Evolutionary conservation across 2,797 vertebrate species (phyloP), one percentile per base, ranked within the genome.

Genomic region (Sternarchorhynchus goeldii): DNA sequence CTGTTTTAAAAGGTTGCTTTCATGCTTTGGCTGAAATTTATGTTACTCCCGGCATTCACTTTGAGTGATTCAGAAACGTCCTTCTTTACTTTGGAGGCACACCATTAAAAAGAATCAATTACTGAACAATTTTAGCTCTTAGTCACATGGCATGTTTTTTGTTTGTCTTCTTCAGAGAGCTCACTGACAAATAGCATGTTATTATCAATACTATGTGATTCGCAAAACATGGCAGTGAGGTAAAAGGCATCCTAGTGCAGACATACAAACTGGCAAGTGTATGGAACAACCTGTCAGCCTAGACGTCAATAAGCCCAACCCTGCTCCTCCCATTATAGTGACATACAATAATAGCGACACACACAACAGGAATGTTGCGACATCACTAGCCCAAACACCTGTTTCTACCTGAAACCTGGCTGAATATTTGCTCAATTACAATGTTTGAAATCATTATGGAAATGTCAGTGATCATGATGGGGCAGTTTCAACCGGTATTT

Each of bases 181-280:
- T 68, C 34, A 69, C 55, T 81, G 81, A 80, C 82, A 83, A 69
- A 73, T 78, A 80, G 59, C 53, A 73, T 77, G 75, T 76, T 80
- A 66, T 73, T 59, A 73, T 79, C 68, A 71, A 64, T 65, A 70
- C 31, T 57, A 36, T 25, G 53, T 64, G 64, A 7, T 73, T 81
- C 57, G 68, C 65, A 82, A 73, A 75, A 67, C 65, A 66, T 16
- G 2, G 20, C 75, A 71, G 65, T 76, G 45, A 83, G 66, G 69
- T 78, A 78, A 70, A 55, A 62, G 59, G 20, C 57, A 72, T 66
- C 53, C 70, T 74, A n/a, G 59, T 70, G 55, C 68, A 77, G 76
- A 81, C 68, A 78, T 59, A 62, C 81, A 59, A 83, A 76, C 79
- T 70, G 77, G 53, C 68, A 63, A n/a, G 62, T 57, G 65, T 67